phyloP scores from a whole-genome alignment of 2,888 invertebrate species.

The Cataglyphis cursor region DNA sequence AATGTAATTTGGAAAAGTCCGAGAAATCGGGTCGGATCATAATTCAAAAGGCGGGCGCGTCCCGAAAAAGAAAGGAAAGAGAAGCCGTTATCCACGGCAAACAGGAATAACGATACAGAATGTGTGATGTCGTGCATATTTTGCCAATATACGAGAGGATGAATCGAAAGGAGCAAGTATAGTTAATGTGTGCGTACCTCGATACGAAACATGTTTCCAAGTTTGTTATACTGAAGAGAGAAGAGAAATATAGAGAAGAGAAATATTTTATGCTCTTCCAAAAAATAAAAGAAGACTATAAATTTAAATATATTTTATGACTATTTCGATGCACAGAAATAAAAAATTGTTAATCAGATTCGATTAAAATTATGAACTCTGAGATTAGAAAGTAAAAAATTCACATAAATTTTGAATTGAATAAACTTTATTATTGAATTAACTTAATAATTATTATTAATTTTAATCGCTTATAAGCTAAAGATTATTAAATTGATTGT shows the following conservation, averaged over 20 bases:
- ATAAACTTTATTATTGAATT: neutral
- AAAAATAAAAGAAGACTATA: neutral
- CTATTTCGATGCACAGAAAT: neutral
- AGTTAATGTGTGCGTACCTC: neutral
- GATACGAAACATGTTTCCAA: slow-evolving; percentile 1
- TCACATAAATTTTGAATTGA: too few relatives aligned
- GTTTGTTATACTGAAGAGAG: neutral
- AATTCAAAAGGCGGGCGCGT: slow-evolving; percentile 18
- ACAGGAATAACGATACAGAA: neutral
- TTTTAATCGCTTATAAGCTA: neutral
- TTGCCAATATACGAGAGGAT: slow-evolving; percentile 5
- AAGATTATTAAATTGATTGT: neutral
- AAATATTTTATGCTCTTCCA: neutral
- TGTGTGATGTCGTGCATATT: slow-evolving; percentile 6
- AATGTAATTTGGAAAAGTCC: slow-evolving; percentile 24
- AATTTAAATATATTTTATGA: neutral
- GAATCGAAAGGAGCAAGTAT: neutral
- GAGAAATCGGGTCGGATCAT: slow-evolving; percentile 35
- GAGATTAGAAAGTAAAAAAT: neutral
- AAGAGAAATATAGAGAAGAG: neutral
- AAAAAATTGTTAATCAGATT: slow-evolving; percentile 1
- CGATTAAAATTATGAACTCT: neutral
- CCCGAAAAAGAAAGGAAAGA: neutral
- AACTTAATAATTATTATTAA: neutral
- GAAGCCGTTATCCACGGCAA: neutral